Conservation (phyloP, 2,888 invertebrate genomes). For the Caenorhabditis angaria region DNA sequence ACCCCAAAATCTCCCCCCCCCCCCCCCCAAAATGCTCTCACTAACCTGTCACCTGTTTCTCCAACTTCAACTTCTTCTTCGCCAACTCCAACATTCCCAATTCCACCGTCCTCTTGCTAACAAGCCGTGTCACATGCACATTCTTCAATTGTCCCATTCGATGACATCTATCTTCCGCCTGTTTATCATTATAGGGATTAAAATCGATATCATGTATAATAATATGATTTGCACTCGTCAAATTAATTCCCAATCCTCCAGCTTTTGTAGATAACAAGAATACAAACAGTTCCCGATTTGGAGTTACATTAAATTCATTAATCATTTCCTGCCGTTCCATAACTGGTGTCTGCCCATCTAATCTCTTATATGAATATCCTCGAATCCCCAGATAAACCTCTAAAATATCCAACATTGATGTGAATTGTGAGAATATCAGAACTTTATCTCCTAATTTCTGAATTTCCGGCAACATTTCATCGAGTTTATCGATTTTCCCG, state of each 20-base stretch:
- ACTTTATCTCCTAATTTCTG: slow-evolving; percentile 77
- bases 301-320: slow-evolving; percentile 83
- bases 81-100: slow-evolving; percentile 88
- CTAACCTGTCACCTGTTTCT: slow-evolving; percentile 85
- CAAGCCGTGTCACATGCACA: slow-evolving; percentile 85
- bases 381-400: slow-evolving; percentile 86
- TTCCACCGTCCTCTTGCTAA: slow-evolving; percentile 78
- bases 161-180: slow-evolving; percentile 83
- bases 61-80: slow-evolving; percentile 88
- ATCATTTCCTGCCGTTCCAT: slow-evolving; percentile 88
- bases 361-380: slow-evolving; percentile 81
- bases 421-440: slow-evolving; percentile 94
- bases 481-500: slow-evolving; percentile 86
- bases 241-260: slow-evolving; percentile 93
- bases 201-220: slow-evolving; percentile 97
- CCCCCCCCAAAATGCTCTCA: too few relatives aligned
- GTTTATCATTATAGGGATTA: slow-evolving; percentile 96
- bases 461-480: slow-evolving; percentile 79
- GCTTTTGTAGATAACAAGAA: slow-evolving; percentile 76
- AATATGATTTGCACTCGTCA: slow-evolving; percentile 92
- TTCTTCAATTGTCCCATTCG: slow-evolving; percentile 64
- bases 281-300: slow-evolving; percentile 52
- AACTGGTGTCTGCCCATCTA: slow-evolving; percentile 91
- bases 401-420: slow-evolving; percentile 90
- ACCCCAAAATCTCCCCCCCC: too few relatives aligned